Base-by-base conservation (phyloP, 2,888 invertebrate genomes). In the Marronus borbonicus region DNA sequence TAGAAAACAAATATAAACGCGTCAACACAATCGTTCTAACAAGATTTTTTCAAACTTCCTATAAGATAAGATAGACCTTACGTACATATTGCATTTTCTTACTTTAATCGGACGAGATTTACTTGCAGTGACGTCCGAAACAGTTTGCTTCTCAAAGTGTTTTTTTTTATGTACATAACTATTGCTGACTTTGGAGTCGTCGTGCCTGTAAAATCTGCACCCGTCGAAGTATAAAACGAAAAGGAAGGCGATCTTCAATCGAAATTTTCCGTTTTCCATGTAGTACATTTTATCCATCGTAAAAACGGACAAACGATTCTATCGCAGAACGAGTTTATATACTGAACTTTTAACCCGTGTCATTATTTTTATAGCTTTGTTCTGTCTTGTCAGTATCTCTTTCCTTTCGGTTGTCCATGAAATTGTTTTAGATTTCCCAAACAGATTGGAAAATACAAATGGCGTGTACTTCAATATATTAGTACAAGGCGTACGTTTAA, bases 251-350 rank as follows among this genome's bases (percentile, higher is more conserved):
- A 14, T 52, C 31, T 69, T 52, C 24, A 52, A 5, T 28, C 44
- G 44, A 70, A 14, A 36, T 39, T 70, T 36, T 55, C 39, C 55
- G 31, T 39, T 70, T 36, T 58, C n/a, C 58, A 24, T 31, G 50
- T 28, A 69, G 52, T 69, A 70, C 55, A 58, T 55, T 36, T 36
- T 39, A 70, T 55, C 36, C 36, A 55, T 70, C 69, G 52, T 69
- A 69, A 69, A 69, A 28, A 31, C 52, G 70, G 55, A 70, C 17
- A 70, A 70, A 39, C 70, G 55, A 58, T 55, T 58, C 20, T 58
- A 68, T 36, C n/a, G 55, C 17, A 20, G 50, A n/a, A 50, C 50
- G 12, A 50, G 17, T 36, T 70, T 70, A 58, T 70, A 55, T 55
- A 17, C 31, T 58, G n/a, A 58, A 70, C 52, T 52, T 55, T 58